These are phyloP conservation scores for Phyllopteryx taeniolatus DNA, from an alignment of 2,113 vertebrate genomes.

Conservation along the genomic window DNA sequence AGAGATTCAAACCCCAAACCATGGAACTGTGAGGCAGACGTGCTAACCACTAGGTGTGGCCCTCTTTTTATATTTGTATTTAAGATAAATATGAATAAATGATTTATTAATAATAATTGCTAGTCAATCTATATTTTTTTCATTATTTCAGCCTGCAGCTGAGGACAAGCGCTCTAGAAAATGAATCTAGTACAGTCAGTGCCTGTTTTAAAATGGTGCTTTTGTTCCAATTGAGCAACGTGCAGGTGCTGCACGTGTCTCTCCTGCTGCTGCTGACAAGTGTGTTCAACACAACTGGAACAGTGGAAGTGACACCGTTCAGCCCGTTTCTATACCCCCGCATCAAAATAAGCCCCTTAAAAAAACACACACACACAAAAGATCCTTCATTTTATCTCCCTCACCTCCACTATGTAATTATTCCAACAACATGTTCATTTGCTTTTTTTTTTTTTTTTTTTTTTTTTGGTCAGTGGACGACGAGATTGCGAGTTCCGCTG, in stretches of 20 bases:
- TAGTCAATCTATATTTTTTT: too few species aligned
- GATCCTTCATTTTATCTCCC: not conserved
- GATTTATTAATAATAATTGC: too few species aligned
- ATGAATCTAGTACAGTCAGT: not conserved
- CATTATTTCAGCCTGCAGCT: too few species aligned
- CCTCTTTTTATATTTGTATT: too few species aligned
- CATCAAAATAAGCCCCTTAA: constrained; percentile 26
- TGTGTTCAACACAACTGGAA: not conserved
- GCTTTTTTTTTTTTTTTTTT: not conserved
- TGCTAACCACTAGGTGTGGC: too few species aligned
- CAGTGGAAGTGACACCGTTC: constrained; percentile 27
- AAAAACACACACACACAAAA: not conserved
- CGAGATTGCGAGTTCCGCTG: not conserved
- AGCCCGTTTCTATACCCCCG: constrained; percentile 20
- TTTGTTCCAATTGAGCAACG: not conserved
- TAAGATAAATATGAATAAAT: too few species aligned
- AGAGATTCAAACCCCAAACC: too few species aligned
- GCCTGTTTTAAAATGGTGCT: not conserved
- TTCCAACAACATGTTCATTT: not conserved
- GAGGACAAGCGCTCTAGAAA: too few species aligned
- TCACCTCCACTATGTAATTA: not conserved
- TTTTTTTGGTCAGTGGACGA: not conserved
- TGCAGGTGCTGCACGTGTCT: not conserved
- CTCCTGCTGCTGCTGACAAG: constrained; percentile 10
- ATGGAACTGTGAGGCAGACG: too few species aligned